Percentiles rank a stretch among this genome's conserved stretches.
These are phyloP conservation scores for Melanotaenia pygmaea DNA, from an alignment of 2,797 vertebrate genomes.

Conservation along the genomic window DNA sequence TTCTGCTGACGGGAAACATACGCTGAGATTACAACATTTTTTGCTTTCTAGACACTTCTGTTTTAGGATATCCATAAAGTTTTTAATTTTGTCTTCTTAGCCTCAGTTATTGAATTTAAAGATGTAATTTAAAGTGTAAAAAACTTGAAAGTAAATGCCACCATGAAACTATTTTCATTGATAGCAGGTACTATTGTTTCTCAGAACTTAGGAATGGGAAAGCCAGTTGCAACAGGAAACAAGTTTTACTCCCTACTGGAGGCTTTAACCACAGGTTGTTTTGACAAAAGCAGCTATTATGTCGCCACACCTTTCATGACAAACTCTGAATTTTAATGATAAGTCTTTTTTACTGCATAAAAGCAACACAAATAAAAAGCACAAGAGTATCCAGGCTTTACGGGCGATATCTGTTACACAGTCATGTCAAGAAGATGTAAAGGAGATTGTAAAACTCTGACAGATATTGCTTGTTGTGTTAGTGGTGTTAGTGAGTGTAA, in stretches of 20 bases:
- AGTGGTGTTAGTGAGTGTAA: background rate
- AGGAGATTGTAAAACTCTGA: background rate
- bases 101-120: background rate
- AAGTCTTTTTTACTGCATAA: too few relatives aligned
- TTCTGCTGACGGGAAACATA: conserved; percentile 1
- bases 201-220: background rate
- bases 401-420: background rate
- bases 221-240: conserved; percentile 29
- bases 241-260: conserved; percentile 8
- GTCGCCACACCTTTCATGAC: conserved; percentile 24
- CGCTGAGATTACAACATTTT: background rate
- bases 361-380: background rate
- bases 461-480: background rate
- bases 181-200: background rate
- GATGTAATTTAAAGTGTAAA: background rate
- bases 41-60: background rate
- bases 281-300: conserved; percentile 19
- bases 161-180: background rate
- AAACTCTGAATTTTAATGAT: background rate
- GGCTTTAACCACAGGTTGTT: conserved; percentile 12
- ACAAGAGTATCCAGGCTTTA: too few relatives aligned
- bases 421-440: background rate
- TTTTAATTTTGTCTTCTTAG: background rate
- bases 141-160: background rate
- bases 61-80: background rate